Evolutionary conservation across 1,140 invertebrate genomes (phyloP), one percentile per base, ranked within the genome.

Genomic region (Drosophila jambulina): DNA sequence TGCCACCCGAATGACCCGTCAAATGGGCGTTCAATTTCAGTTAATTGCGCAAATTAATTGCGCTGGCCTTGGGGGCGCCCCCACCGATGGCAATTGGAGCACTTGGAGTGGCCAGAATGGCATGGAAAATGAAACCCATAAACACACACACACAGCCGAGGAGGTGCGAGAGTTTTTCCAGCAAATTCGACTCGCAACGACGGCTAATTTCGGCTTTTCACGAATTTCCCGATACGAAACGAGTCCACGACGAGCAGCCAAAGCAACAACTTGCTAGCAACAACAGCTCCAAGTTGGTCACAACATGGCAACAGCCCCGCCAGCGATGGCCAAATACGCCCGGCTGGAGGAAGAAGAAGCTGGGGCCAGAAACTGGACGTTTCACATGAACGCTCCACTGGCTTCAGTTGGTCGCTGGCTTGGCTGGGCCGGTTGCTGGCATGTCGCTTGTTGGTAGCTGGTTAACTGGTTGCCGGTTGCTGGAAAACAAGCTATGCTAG

Each of bases 341-440:
- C 43, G 43, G 62, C 53, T 27, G 56, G 62, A 61, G 71, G 77
- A 87, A 78, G 78, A 58, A 65, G 63, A 43, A 65, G 62, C 53
- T 19, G 21, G 53, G 34, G 43, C 64, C 68, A 72, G 36, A 80
- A 91, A 91, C 88, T 91, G 88, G 88, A 91, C 88, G 87, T 91
- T 91, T 88, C 80, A 87, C 88, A 88, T 91, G 88, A 91, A 91
- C 86, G 88, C 88, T 88, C 75, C 88, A 49, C 71, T 91, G 88
- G 69, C 81, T 91, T 59, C 82, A 59, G 53, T 72, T 72, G 53
- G 69, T 34, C 63, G 61, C 34, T 51, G 10, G 56, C 25, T 62
- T 19, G 27, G 48, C 48, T 6, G 5, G 9, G 48, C 48, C 21
- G 15, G 19, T 51, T 19, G 48, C n/a, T 56, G 53, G 53, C 21